A percentile compares a stretch with the other conserved stretches of the same genome.
These are phyloP conservation scores for Metaphire vulgaris DNA, from an alignment of 1,140 invertebrate species.

Conservation along the genomic window DNA sequence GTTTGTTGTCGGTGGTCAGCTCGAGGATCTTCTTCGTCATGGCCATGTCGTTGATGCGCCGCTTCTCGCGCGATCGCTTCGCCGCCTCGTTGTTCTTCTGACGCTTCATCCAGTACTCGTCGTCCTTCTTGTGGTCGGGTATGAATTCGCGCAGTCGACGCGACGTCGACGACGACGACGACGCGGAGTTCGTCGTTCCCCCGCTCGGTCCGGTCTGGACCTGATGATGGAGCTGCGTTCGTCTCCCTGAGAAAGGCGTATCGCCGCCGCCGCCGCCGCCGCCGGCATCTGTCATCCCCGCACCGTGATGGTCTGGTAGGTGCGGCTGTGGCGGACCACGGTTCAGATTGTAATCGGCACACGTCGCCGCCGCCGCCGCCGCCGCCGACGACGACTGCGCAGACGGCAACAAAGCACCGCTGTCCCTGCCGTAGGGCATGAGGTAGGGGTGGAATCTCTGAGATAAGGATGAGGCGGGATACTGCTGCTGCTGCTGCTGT, in stretches of 20 bases:
- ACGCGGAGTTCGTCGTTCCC: no score
- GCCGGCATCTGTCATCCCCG: no score
- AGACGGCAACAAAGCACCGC: no score
- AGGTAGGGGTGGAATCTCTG: constrained; percentile 1
- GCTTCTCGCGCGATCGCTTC: constrained; percentile 85
- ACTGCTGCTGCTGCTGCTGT: not conserved
- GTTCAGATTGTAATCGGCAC: not conserved
- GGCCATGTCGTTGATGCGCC: constrained; percentile 93
- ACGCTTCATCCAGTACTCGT: constrained; percentile 92
- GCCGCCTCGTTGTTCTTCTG: constrained; percentile 93
- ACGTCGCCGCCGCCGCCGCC: no score
- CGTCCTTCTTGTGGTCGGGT: constrained; percentile 92
- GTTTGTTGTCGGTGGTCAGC: constrained; percentile 87
- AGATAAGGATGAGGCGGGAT: not conserved
- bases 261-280: not conserved
- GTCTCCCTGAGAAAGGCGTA: not conserved
- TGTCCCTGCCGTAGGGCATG: not conserved
- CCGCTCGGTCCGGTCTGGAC: no score
- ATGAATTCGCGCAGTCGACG: constrained; percentile 71
- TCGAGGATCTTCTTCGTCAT: constrained; percentile 89
- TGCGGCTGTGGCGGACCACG: not conserved
- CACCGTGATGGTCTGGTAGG: not conserved
- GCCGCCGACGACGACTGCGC: not conserved
- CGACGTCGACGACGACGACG: not conserved
- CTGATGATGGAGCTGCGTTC: not conserved